Evolutionary conservation across 2,888 invertebrate genomes (phyloP).

Genomic region (Xestobium rufovillosum): DNA sequence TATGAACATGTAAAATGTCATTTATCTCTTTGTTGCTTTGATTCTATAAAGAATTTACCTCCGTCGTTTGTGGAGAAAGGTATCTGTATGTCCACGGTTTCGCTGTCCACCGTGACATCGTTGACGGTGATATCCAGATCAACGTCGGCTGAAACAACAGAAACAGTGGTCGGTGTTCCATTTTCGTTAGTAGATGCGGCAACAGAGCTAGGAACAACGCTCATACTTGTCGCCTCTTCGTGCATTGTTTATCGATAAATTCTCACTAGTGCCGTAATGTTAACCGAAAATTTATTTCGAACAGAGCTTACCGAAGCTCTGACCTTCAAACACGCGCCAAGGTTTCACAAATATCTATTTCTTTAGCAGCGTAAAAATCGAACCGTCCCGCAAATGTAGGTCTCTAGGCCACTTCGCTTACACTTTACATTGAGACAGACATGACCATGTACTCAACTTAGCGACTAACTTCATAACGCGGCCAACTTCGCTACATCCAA

Average conservation of each 20-base stretch:
- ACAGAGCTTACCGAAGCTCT: constrained; percentile 43
- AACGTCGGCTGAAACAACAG: constrained; percentile 42
- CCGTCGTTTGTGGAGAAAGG: constrained; percentile 53
- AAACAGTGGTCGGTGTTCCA: constrained; percentile 39
- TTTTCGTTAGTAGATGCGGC: constrained; percentile 53
- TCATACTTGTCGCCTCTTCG: constrained; percentile 64
- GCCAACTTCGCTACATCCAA: too few relatives aligned
- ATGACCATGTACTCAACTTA: constrained; percentile 63
- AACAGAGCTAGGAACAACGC: constrained; percentile 57
- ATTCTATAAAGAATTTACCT: constrained; percentile 45
- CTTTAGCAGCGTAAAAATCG: constrained; percentile 50
- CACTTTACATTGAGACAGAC: constrained; percentile 72
- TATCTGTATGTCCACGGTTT: constrained; percentile 55
- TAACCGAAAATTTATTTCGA: constrained; percentile 42
- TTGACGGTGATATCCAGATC: constrained; percentile 41
- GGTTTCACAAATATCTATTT: constrained; percentile 44
- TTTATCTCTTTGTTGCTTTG: too few relatives aligned
- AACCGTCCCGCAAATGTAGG: constrained; percentile 71
- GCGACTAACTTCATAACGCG: constrained; percentile 58
- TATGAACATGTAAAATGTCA: too few relatives aligned
- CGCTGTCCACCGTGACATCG: constrained; percentile 46
- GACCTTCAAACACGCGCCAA: constrained; percentile 44
- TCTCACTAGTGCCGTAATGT: constrained; percentile 40
- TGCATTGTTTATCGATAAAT: constrained; percentile 53
- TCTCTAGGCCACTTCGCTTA: constrained; percentile 85